Base-by-base conservation (phyloP, 2,888 invertebrate species). In the Eupithecia vulgata region DNA sequence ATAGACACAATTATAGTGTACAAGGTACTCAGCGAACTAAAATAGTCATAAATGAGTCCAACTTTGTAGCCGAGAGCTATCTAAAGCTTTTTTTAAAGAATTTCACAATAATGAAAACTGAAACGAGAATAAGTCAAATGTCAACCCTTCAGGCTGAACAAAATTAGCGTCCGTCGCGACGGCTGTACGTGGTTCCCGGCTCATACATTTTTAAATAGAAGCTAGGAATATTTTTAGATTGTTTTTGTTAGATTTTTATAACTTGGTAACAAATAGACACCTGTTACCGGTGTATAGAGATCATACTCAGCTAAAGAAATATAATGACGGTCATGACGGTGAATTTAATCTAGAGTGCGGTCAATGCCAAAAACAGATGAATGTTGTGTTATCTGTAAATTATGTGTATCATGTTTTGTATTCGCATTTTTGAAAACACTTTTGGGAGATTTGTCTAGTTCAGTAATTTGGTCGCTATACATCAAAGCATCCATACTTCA, bases 121-220 rank as follows among this genome's bases (percentile, higher is more conserved):
- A 34, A 61, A 34, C 17, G 57, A 61, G 61, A 61, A 59, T 30
- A 30, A 30, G 6, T 59, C 59, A 59, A 71, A 72, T 7, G 68
- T 68, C 68, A 72, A 68, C 57, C 68, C 72, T 57, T 57, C 25
- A 12, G 25, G 25, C 57, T 8, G 42, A 68, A 68, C 65, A 68
- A 42, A 72, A 72, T 72, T 68, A 68, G 72, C 57, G n/a, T 13
- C 12, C 48, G 5, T 12, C 15, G 40, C 42, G 25, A 12, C 7
- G 37, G 17, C 35, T 12, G 40, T 34, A 68, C 72, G 65, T 72
- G 72, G 35, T 45, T 52, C 68, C 52, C 13, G 45, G 42, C 40
- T 42, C 6, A 68, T 72, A 65, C 57, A 72, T 68, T 68, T 71
- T 68, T 68, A 52, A 72, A 64, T 25, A 25, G 48, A 37, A 37